Evolutionary conservation across 1,140 invertebrate species (phyloP), one percentile per base, ranked within the genome.

Genomic region (Aphis gossypii): DNA sequence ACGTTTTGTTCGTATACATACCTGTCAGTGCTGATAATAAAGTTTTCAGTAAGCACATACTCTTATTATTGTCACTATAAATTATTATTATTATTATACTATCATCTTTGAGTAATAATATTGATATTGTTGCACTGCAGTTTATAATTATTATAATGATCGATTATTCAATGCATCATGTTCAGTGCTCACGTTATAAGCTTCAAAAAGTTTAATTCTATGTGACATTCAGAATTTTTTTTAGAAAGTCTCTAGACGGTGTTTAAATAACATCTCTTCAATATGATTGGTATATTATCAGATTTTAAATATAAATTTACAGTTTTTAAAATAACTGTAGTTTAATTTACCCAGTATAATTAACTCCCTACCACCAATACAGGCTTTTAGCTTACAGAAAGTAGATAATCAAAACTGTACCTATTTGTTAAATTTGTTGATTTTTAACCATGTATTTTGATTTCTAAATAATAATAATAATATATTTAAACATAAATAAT

Each of bases 1-100:
- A 92, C 68, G 46, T 48, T 84, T 82, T 82, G n/a, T 30, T 35
- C 87, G 8, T 38, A 35, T 35, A 51, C 46, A 5, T 38, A 92
- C 91, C 90, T 48, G 91, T 51, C 91, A 84, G 44, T n/a, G 91
- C 8, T 46, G 76, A 92, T 92, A 92, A 92, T 51, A 92, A 46
- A 83, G 91, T 92, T 92, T 92, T 46, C 76, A 38, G 60, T 76
- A 18, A 18, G 30, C 46, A 92, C 51, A 48, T 51, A 48, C 68
- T 11, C 68, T 25, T 2, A 48, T n/a, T 30, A 48, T n/a, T 44
- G 41, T n/a, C n/a, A n/a, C 30, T n/a, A 86, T 41, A 46, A 41
- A 44, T 18, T 11, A 30, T 44, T 14, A 23, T 41, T 21, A 84
- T 41, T 83, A 83, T 41, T 83, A 23, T 41, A 23, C 23, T 2